Conservation (phyloP, 2,888 invertebrate genomes). For the Isotomurus palustris region DNA sequence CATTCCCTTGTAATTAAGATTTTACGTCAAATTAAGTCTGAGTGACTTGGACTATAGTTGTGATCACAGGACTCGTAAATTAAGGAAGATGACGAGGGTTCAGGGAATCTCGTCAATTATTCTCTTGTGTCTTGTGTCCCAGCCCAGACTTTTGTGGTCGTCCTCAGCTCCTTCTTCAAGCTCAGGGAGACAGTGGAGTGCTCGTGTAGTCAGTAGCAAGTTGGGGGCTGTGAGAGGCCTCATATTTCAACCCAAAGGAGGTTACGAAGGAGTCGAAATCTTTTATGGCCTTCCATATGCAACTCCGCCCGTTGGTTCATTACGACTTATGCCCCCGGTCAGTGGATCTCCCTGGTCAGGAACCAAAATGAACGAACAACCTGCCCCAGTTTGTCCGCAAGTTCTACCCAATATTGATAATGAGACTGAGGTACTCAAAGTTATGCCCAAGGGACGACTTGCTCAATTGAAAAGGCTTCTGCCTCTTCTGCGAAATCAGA, state of each 20-base stretch:
- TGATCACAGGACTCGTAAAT: no score
- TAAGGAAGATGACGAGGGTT: neutral
- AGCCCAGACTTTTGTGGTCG: conserved; percentile 32
- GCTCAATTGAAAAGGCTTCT: conserved; percentile 82
- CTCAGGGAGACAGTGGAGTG: conserved; percentile 36
- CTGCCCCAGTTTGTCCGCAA: conserved; percentile 90
- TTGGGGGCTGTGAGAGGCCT: conserved; percentile 32
- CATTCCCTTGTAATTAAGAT: no score
- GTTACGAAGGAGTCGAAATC: conserved; percentile 40
- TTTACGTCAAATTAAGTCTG: no score
- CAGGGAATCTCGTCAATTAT: conserved; percentile 27
- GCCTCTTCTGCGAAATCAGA: conserved; percentile 82
- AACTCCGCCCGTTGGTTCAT: conserved; percentile 77
- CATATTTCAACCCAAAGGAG: conserved; percentile 30
- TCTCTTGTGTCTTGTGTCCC: conserved; percentile 28
- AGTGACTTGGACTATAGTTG: no score
- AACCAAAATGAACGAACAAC: conserved; percentile 77
- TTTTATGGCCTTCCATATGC: conserved; percentile 74
- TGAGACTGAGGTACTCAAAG: conserved; percentile 72
- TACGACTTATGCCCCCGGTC: conserved; percentile 94
- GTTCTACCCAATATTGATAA: conserved; percentile 64
- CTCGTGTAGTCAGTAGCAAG: conserved; percentile 34
- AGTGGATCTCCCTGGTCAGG: conserved; percentile 87
- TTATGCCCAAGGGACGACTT: conserved; percentile 81
- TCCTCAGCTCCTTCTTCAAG: neutral